A percentile compares a stretch with the other conserved stretches of the same genome.
Conservation (phyloP, 2,113 vertebrate genomes). For the Cyanistes caeruleus region DNA sequence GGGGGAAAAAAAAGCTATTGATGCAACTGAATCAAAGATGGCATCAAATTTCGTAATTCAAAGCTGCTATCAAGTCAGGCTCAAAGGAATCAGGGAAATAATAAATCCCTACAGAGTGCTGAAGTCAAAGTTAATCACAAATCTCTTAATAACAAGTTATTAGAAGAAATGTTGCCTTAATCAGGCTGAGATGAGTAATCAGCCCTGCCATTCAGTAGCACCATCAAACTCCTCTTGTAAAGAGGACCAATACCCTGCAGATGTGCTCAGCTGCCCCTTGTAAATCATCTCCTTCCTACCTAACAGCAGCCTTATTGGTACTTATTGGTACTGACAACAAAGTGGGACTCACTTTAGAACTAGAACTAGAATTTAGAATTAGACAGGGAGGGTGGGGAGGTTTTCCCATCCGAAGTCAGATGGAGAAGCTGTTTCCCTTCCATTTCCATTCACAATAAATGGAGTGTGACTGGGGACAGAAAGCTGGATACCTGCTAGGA, state of each 20-base stretch:
- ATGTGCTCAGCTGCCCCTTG: neutral
- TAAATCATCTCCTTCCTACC: neutral
- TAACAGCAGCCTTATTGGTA: too few relatives aligned
- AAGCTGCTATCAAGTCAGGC: neutral
- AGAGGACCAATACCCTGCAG: neutral
- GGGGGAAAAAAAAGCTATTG: neutral
- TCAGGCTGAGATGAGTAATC: neutral
- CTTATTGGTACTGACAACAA: neutral
- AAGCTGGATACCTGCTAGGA: neutral
- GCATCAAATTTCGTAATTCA: neutral
- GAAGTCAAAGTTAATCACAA: neutral
- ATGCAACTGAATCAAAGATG: neutral
- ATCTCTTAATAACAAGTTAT: neutral
- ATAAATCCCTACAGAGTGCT: neutral
- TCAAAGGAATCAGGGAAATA: neutral
- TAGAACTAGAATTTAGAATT: neutral
- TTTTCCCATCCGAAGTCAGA: neutral
- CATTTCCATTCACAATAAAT: neutral
- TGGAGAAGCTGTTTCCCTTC: neutral
- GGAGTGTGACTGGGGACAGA: neutral
- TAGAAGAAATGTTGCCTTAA: neutral
- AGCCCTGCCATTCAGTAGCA: neutral
- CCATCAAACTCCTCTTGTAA: neutral
- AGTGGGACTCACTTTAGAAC: neutral
- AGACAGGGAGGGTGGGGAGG: neutral